phyloP scores from a whole-genome alignment of 1,140 invertebrate genomes.

The Glossosoma conforme region DNA sequence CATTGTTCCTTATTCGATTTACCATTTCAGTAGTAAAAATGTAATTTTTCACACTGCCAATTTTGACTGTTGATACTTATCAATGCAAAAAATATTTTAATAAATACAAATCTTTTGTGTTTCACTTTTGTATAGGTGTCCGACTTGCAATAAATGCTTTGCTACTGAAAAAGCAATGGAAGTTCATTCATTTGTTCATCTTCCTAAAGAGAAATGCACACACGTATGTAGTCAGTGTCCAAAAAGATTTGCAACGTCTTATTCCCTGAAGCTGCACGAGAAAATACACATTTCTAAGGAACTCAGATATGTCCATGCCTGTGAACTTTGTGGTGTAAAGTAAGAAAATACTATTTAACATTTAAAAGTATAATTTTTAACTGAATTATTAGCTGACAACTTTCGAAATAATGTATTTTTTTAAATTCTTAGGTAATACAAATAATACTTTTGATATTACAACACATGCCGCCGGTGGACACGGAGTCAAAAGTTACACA shows the following conservation, averaged over 20 bases:
- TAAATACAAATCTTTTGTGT: neutral
- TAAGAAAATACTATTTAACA: conserved; percentile 4
- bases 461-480: too few relatives aligned
- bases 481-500: too few relatives aligned
- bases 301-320: conserved; percentile 20
- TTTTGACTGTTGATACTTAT: too few relatives aligned
- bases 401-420: neutral
- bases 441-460: too few relatives aligned
- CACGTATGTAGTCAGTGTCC: conserved; percentile 18
- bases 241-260: conserved; percentile 15
- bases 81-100: neutral
- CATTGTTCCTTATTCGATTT: too few relatives aligned
- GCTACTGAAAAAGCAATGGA: conserved; percentile 10
- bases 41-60: too few relatives aligned
- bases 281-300: conserved; percentile 24
- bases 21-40: too few relatives aligned
- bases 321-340: conserved; percentile 23
- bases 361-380: neutral
- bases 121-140: conserved; percentile 16
- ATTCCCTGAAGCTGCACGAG: conserved; percentile 18
- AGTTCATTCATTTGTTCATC: conserved; percentile 11
- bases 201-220: conserved; percentile 11
- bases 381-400: neutral
- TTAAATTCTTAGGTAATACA: too few relatives aligned
- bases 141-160: conserved; percentile 16